Conservation (phyloP, 2,888 invertebrate species). For the Epinotia brunnichana region DNA sequence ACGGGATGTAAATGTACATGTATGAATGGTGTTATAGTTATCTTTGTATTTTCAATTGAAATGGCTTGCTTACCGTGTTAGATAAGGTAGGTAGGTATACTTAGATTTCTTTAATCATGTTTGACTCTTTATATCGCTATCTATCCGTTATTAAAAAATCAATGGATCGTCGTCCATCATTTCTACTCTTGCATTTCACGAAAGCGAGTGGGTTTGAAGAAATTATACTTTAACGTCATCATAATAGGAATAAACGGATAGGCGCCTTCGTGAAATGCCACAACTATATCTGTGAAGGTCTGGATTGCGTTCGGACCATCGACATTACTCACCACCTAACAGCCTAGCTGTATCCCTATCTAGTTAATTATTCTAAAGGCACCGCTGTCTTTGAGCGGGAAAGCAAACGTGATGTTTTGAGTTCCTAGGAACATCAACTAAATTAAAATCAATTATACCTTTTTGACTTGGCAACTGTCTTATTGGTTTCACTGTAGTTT, state of each 20-base stretch:
- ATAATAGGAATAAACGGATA: no score
- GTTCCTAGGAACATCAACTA: not conserved
- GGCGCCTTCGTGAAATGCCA: slow-evolving; percentile 32
- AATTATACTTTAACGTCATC: no score
- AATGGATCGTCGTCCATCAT: no score
- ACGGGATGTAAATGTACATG: not conserved
- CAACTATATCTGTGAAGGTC: no score
- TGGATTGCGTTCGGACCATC: no score
- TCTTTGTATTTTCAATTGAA: not conserved
- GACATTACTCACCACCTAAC: slow-evolving; percentile 63
- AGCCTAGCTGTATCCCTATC: slow-evolving; percentile 60
- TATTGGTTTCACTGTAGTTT: no score
- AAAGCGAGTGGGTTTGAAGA: no score
- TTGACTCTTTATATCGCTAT: not conserved
- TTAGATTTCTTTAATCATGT: not conserved
- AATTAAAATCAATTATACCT: no score
- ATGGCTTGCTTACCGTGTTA: not conserved
- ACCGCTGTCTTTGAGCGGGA: slow-evolving; percentile 40
- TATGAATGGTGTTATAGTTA: no score
- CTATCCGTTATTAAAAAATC: not conserved
- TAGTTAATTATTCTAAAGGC: slow-evolving; percentile 54
- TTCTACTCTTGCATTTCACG: no score
- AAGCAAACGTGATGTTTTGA: not conserved
- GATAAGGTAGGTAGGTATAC: not conserved
- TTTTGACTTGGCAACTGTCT: no score